Percentiles rank a stretch among this genome's conserved stretches.
phyloP scores from a whole-genome alignment of 2,888 invertebrate genomes.

The Rhodophaea formosa region DNA sequence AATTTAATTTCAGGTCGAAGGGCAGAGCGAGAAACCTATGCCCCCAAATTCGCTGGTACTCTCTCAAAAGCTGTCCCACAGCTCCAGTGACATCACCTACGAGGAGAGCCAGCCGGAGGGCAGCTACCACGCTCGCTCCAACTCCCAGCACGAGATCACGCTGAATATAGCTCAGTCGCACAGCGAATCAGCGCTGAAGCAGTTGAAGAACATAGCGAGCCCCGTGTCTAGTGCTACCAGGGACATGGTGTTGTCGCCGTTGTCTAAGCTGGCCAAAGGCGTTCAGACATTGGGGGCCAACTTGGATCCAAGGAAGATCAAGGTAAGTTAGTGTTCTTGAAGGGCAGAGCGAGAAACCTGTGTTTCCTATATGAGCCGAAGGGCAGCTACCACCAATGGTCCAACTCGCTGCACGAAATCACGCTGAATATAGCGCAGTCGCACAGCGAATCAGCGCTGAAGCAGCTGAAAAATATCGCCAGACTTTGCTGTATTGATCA shows the following conservation, averaged over 20 bases:
- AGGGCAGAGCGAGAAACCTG: constrained; percentile 52
- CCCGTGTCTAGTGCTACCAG: constrained; percentile 84
- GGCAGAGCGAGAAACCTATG: constrained; percentile 54
- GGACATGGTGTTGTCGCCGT: constrained; percentile 86
- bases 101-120: constrained; percentile 45
- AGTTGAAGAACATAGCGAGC: constrained; percentile 84
- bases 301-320: constrained; percentile 90
- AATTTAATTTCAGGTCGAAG: constrained; percentile 44
- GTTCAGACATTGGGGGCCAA: constrained; percentile 92
- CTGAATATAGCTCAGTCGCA: constrained; percentile 88
- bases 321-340: constrained; percentile 73
- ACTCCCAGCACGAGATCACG: constrained; percentile 84
- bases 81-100: constrained; percentile 84
- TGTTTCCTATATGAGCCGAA: constrained; percentile 70
- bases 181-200: constrained; percentile 89
- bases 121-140: constrained; percentile 72
- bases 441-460: constrained; percentile 90
- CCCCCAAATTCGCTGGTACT: constrained; percentile 81
- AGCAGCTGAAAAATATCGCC: constrained; percentile 83
- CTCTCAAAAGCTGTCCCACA: constrained; percentile 85
- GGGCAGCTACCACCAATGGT: constrained; percentile 65
- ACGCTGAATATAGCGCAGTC: constrained; percentile 87
- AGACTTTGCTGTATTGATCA: no score
- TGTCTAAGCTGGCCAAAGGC: constrained; percentile 92
- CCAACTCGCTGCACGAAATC: constrained; percentile 85